phyloP scores from a whole-genome alignment of 2,797 vertebrate genomes.

The Coccyzus lansbergi region DNA sequence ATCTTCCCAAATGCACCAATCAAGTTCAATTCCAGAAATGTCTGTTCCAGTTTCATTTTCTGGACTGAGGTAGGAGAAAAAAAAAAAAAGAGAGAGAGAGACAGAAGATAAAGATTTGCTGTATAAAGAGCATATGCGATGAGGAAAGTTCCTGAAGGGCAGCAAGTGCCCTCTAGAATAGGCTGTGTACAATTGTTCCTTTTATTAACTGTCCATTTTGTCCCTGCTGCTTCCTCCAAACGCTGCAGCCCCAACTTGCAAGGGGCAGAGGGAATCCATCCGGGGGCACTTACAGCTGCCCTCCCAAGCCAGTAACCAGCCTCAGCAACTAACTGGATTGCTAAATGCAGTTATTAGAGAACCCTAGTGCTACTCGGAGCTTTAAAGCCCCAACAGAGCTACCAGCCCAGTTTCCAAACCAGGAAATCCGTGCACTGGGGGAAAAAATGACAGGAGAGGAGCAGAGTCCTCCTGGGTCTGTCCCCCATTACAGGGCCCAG shows the following conservation, averaged over 20 bases:
- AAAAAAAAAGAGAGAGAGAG: not conserved
- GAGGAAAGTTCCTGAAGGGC: constrained; percentile 75
- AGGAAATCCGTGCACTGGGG: constrained; percentile 22
- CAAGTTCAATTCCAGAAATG: constrained; percentile 74
- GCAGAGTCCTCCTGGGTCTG: not conserved
- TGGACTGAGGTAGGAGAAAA: not conserved
- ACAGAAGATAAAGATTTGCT: constrained; percentile 44
- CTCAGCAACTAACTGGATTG: not conserved
- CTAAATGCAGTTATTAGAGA: not conserved
- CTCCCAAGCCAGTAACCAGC: not conserved
- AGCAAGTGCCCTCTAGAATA: constrained; percentile 70
- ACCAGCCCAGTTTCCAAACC: constrained; percentile 14
- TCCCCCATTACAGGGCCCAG: not conserved
- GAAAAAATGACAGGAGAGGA: constrained; percentile 28
- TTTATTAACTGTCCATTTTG: constrained; percentile 71
- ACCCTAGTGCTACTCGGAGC: not conserved
- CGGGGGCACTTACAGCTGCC: not conserved
- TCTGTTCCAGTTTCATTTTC: constrained; percentile 77
- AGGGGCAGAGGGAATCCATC: constrained; percentile 17
- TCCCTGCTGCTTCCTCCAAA: constrained; percentile 48
- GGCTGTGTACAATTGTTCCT: constrained; percentile 65
- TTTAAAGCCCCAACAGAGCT: not conserved
- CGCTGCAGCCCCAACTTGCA: not conserved
- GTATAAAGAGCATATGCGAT: constrained; percentile 60
- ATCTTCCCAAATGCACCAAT: constrained; percentile 65